A percentile compares a stretch with the other conserved stretches of the same genome.
Conservation (phyloP, 1,140 invertebrate genomes). For the Cepaea nemoralis region DNA sequence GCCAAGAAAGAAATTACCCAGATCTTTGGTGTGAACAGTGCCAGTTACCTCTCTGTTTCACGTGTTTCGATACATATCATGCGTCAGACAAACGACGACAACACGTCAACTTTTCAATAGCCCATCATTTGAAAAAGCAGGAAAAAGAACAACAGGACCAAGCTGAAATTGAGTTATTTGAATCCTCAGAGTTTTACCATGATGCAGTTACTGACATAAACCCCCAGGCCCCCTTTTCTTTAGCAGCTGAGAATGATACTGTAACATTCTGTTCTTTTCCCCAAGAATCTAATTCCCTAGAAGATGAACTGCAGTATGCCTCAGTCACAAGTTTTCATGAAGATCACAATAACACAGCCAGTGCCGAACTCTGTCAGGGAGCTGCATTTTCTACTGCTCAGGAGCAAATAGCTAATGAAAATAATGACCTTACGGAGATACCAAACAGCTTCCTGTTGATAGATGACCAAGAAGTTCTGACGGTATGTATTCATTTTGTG, state of each 20-base stretch:
- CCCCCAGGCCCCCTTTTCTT: conserved; percentile 54
- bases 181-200: conserved; percentile 19
- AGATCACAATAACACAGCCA: conserved; percentile 54
- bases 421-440: conserved; percentile 46
- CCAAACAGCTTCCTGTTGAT: conserved; percentile 69
- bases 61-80: conserved; percentile 67
- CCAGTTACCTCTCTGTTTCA: conserved; percentile 66
- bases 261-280: conserved; percentile 64
- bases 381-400: conserved; percentile 36
- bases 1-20: conserved; percentile 67
- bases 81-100: conserved; percentile 51
- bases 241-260: conserved; percentile 55
- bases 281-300: conserved; percentile 42
- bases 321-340: conserved; percentile 51
- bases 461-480: conserved; percentile 70
- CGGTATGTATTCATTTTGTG: too few species aligned
- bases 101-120: conserved; percentile 53
- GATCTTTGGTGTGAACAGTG: conserved; percentile 69
- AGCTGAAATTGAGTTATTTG: conserved; percentile 4
- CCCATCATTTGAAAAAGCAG: conserved; percentile 42
- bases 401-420: conserved; percentile 23
- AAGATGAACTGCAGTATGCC: conserved; percentile 7
- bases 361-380: conserved; percentile 54
- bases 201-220: conserved; percentile 48
- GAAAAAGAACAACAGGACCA: conserved; percentile 46